Conservation (phyloP, 2,113 vertebrate species). For the Corythornis madagascariensis region DNA sequence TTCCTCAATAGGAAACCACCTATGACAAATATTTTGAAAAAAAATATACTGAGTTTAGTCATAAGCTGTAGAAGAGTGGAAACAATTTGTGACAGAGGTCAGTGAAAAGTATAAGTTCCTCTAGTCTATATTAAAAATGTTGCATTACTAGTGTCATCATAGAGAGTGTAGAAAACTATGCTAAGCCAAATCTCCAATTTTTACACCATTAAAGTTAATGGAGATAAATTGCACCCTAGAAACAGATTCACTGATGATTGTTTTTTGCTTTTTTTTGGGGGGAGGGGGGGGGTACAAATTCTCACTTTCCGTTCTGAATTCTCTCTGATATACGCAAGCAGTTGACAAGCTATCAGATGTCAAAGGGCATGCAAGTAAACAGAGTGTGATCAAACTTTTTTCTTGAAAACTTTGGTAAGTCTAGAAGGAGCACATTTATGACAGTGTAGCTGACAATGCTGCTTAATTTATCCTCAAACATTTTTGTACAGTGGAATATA, state of each 20-base stretch:
- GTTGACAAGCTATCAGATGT: background rate
- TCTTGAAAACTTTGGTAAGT: background rate
- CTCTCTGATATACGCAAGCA: background rate
- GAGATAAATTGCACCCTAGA: background rate
- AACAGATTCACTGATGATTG: background rate
- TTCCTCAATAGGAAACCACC: background rate
- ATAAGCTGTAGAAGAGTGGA: background rate
- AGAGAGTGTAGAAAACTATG: background rate
- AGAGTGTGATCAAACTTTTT: background rate
- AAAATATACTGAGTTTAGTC: background rate
- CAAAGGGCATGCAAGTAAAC: background rate
- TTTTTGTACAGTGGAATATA: constrained; percentile 19
- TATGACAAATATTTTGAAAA: background rate
- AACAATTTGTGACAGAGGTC: background rate
- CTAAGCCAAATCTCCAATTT: background rate
- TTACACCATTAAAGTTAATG: background rate
- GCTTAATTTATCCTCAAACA: constrained; percentile 35
- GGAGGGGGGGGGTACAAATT: background rate
- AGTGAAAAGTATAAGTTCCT: background rate
- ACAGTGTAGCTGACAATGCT: constrained; percentile 7
- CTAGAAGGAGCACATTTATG: background rate
- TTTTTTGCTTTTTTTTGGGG: background rate
- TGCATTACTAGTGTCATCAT: background rate
- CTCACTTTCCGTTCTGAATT: background rate
- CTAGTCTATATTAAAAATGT: background rate